These are phyloP conservation scores for Eublepharis macularius DNA, from an alignment of 2,113 vertebrate genomes.

Conservation along the genomic window DNA sequence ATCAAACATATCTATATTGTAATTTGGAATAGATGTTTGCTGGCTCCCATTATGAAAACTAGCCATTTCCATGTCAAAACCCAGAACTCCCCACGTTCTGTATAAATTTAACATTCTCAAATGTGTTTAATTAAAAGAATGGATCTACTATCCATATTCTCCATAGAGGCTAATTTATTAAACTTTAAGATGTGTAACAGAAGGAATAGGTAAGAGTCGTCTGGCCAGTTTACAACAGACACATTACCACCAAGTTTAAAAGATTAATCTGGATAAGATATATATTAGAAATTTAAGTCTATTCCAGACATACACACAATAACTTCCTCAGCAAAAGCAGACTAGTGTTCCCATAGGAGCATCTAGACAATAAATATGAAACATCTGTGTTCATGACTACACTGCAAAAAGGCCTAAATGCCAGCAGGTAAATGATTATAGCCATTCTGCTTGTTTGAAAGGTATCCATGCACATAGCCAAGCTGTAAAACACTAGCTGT, in stretches of 20 bases:
- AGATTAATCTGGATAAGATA: rapidly evolving
- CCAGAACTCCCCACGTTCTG: no score
- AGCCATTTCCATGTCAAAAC: no score
- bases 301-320: background rate
- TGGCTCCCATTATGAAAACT: no score
- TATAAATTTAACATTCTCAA: background rate
- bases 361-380: rapidly evolving
- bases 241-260: background rate
- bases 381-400: background rate
- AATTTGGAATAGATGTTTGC: no score
- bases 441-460: rapidly evolving
- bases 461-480: background rate
- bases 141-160: background rate
- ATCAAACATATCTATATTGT: no score
- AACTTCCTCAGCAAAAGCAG: background rate
- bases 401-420: background rate
- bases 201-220: background rate
- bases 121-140: background rate
- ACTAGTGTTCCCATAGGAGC: background rate
- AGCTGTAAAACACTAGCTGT: background rate
- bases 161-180: rapidly evolving
- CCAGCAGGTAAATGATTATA: background rate
- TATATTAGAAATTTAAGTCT: rapidly evolving
- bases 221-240: background rate
- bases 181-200: background rate